Percentiles rank a stretch among this genome's conserved stretches.
These are phyloP conservation scores for Hybognathus amarus DNA, from an alignment of 2,797 vertebrate genomes.

Conservation along the genomic window DNA sequence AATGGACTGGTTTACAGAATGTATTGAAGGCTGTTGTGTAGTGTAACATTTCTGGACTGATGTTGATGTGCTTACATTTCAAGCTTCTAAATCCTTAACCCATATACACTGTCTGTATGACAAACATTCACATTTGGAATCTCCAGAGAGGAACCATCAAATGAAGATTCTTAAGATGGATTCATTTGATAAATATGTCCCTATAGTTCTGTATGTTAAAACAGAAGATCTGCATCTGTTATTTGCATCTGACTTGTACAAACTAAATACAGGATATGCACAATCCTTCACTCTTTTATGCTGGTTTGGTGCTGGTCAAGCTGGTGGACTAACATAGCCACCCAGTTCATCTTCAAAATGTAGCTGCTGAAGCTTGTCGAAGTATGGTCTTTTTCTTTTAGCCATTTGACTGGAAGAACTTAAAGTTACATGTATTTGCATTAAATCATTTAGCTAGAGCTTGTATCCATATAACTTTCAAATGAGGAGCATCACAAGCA, in stretches of 20 bases:
- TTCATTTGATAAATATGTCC: not conserved
- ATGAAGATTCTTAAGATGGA: not conserved
- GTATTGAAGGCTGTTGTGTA: not conserved
- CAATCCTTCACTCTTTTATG: not conserved
- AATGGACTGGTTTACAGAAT: not conserved
- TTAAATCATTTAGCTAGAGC: not conserved
- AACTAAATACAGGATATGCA: not conserved
- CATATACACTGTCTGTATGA: not conserved
- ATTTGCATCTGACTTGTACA: not conserved
- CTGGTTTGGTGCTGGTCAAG: not conserved
- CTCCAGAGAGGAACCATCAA: not conserved
- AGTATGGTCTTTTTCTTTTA: not conserved
- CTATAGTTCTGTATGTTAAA: slow-evolving; percentile 2
- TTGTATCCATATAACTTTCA: not conserved
- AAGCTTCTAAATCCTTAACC: not conserved
- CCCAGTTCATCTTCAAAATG: not conserved
- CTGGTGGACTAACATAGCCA: not conserved
- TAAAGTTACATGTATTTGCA: not conserved
- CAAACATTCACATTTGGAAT: not conserved
- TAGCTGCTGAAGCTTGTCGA: not conserved
- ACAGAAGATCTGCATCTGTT: not conserved
- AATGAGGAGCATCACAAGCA: not conserved
- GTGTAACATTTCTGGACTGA: not conserved
- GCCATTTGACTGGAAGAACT: not conserved
- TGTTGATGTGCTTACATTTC: not conserved